Evolutionary conservation across 1,140 invertebrate genomes (phyloP).

Genomic region (Subanguina moxae): DNA sequence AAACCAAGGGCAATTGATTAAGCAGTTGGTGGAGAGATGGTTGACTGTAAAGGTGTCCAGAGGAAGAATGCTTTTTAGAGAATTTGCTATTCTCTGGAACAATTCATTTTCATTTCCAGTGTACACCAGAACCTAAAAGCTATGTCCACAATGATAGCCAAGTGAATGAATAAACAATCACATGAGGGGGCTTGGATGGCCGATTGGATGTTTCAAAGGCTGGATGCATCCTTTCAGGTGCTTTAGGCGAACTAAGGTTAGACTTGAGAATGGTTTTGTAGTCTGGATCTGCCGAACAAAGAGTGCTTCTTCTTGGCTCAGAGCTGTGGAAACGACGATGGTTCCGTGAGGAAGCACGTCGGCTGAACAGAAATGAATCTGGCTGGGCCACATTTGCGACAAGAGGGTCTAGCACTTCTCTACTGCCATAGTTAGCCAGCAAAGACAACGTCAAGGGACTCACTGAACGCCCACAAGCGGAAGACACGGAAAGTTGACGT

Average conservation of each 20-base stretch:
- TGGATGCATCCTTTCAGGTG: too few relatives aligned
- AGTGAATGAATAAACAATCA: background rate
- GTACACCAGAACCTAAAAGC: conserved; percentile 49
- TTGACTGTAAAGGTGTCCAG: conserved; percentile 45
- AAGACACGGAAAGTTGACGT: too few relatives aligned
- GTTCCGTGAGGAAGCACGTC: background rate
- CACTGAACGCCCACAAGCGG: too few relatives aligned
- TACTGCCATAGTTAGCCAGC: background rate
- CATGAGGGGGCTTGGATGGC: background rate
- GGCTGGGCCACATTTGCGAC: background rate
- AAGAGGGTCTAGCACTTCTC: background rate
- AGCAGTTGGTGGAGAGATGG: conserved; percentile 34
- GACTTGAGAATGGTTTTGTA: too few relatives aligned
- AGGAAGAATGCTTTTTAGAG: conserved; percentile 39
- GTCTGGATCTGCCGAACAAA: too few relatives aligned
- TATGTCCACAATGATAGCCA: background rate
- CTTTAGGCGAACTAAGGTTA: too few relatives aligned
- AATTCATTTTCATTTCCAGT: conserved; percentile 43
- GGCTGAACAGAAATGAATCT: background rate
- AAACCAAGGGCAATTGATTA: conserved; percentile 43
- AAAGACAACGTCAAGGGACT: background rate
- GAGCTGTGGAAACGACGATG: background rate
- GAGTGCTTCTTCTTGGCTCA: too few relatives aligned
- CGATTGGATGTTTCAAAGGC: background rate
- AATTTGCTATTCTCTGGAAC: conserved; percentile 31